Conservation (phyloP, 2,888 invertebrate genomes). For the Synergus itoensis region DNA sequence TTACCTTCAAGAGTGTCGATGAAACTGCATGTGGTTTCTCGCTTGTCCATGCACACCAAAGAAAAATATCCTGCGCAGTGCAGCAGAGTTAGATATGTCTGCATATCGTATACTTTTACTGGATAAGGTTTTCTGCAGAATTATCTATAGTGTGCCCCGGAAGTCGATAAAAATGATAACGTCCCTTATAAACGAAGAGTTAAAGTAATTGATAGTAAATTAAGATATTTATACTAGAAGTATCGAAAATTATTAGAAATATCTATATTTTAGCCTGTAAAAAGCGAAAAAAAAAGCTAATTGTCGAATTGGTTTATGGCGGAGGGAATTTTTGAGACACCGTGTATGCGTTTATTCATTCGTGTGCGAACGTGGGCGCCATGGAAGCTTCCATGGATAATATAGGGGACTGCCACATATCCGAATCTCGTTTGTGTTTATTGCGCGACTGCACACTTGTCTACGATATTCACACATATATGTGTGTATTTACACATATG, state of each 20-base stretch:
- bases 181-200: neutral
- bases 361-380: neutral
- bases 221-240: too few relatives aligned
- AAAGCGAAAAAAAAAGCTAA: too few relatives aligned
- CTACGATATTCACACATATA: neutral
- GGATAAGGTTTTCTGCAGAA: neutral
- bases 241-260: too few relatives aligned
- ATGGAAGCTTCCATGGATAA: neutral
- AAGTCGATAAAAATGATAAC: neutral
- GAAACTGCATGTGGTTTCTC: neutral
- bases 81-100: neutral
- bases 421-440: constrained; percentile 2
- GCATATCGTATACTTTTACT: neutral
- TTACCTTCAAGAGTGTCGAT: constrained; percentile 10
- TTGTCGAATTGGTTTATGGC: neutral
- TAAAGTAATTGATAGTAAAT: too few relatives aligned
- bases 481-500: neutral
- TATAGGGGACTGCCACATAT: neutral
- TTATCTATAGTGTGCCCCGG: neutral
- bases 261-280: too few relatives aligned
- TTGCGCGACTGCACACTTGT: neutral
- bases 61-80: neutral
- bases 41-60: neutral
- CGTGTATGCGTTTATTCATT: neutral
- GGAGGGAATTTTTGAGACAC: neutral